Percentiles rank a stretch among this genome's conserved stretches.
phyloP scores from a whole-genome alignment of 2,113 vertebrate species.

The Chaetops frenatus region DNA sequence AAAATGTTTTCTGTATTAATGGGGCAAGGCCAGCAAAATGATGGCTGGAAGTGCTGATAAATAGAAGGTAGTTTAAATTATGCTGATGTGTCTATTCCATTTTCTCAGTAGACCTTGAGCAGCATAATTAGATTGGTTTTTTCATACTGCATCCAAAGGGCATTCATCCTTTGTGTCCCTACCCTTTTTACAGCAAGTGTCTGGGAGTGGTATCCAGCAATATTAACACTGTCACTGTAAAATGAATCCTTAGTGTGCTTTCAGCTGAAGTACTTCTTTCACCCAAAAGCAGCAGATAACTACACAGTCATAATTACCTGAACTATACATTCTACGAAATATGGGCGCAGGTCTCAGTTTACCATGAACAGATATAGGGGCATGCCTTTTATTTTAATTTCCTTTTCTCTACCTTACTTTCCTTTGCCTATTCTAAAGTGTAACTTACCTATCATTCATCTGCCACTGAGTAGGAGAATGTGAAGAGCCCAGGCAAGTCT shows the following conservation, averaged over 20 bases:
- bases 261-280: neutral
- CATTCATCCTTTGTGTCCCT: neutral
- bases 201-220: neutral
- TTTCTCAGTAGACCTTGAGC: neutral
- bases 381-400: neutral
- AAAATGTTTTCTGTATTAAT: constrained; percentile 40
- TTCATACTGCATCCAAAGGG: neutral
- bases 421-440: neutral
- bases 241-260: neutral
- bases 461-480: neutral
- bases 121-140: constrained; percentile 1
- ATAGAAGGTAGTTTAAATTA: constrained; percentile 30
- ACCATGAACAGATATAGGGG: neutral
- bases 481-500: neutral
- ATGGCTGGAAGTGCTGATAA: constrained; percentile 16
- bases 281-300: neutral
- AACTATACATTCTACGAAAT: neutral
- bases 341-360: neutral
- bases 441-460: neutral
- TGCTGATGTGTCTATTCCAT: constrained; percentile 20
- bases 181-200: neutral
- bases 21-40: constrained; percentile 3
- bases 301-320: neutral
- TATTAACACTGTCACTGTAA: neutral
- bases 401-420: neutral